Percentiles rank a stretch among this genome's conserved stretches.
These are phyloP conservation scores for Hypercompe scribonia DNA, from an alignment of 2,888 invertebrate genomes.

Conservation along the genomic window DNA sequence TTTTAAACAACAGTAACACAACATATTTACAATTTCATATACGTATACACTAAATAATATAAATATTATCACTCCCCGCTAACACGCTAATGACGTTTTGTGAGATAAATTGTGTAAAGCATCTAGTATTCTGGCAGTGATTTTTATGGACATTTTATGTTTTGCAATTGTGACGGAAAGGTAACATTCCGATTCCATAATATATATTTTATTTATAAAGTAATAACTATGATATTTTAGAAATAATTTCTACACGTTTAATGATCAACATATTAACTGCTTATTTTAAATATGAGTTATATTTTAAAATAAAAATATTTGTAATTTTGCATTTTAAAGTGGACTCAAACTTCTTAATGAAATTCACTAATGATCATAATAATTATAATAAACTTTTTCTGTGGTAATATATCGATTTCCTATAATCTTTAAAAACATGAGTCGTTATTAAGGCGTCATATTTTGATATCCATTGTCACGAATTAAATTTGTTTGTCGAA, in stretches of 20 bases:
- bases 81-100: neutral
- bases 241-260: neutral
- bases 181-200: neutral
- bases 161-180: neutral
- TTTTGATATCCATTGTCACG: no score
- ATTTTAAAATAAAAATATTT: neutral
- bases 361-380: neutral
- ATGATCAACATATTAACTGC: neutral
- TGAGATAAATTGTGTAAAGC: conserved; percentile 3
- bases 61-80: conserved; percentile 25
- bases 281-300: neutral
- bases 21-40: conserved; percentile 62
- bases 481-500: no score
- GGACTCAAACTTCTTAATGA: neutral
- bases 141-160: neutral
- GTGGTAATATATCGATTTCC: no score
- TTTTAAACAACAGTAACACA: conserved; percentile 77
- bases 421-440: no score
- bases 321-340: neutral
- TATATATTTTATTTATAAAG: neutral
- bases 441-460: no score
- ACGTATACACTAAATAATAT: conserved; percentile 44
- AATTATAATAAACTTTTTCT: neutral
- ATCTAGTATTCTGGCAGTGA: no score
- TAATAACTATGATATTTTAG: neutral